Base-by-base conservation (phyloP, 2,797 vertebrate genomes). In the Oreonectes daqikongensis region DNA sequence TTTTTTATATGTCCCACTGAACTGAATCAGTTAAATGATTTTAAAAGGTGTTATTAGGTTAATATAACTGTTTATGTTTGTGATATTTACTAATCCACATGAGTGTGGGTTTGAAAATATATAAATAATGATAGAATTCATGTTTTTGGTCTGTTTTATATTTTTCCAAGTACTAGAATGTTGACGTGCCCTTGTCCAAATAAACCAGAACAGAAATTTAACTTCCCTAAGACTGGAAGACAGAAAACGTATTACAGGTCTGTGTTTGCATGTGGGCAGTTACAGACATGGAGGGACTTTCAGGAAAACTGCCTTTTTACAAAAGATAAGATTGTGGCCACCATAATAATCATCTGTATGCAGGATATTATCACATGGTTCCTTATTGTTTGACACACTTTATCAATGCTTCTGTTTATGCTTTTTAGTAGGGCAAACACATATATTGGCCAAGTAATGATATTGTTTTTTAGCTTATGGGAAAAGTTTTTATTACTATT, bases 301-400 rank as follows among this genome's bases (percentile, higher is more conserved):
- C 59, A n/a, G 71, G 60, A 82, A 69, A 57, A 63, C 70, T 70
- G 67, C 0, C 28, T 28, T 80, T 57, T 72, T 15, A 38, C 61
- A 38, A 38, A 63, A 67, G 85, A 84, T 86, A 83, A 82, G 72
- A 85, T 65, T 78, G 65, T 69, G 79, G 69, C 55, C 75, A 65
- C 68, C 57, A 32, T 60, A 79, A 50, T 78, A 59, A 50, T 80
- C 82, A 70, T 38, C 77, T 78, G 60, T 82, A 77, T 72, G 65
- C 80, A 84, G 80, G 85, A 80, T 84, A 86, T 82, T 81, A 76
- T 73, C 76, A 50, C 42, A 48, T 15, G 15, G 46, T 68, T 59
- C 55, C 59, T 80, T 65, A 78, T 72, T 83, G 72, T 75, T 79
- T 73, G 75, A 80, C 12, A 26, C 59, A 22, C 74, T 82, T 77